Conservation (phyloP, 2,113 vertebrate species). For the Balaenoptera acutorostrata region DNA sequence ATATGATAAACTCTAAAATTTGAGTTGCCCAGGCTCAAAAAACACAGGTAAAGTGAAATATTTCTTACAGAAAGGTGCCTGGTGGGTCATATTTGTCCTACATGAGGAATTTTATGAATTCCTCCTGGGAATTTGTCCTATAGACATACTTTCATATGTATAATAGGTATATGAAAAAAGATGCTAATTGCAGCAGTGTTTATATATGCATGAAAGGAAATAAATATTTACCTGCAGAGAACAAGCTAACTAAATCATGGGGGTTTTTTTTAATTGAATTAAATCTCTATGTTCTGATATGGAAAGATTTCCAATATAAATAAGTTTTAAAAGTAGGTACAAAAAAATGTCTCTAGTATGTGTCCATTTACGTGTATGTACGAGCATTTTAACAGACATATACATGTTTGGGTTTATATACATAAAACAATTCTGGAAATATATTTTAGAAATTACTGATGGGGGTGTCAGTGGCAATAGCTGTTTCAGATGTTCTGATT, state of each 20-base stretch:
- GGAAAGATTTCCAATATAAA: not conserved
- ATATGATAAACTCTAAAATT: not conserved
- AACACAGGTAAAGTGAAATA: not conserved
- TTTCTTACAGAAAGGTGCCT: not conserved
- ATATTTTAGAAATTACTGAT: not conserved
- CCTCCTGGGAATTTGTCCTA: not conserved
- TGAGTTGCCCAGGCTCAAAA: not conserved
- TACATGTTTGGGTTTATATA: not conserved
- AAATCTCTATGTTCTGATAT: not conserved
- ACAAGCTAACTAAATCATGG: not conserved
- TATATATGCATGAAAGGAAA: not conserved
- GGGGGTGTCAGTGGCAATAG: not conserved
- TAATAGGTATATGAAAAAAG: not conserved
- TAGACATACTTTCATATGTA: not conserved
- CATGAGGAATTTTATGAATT: not conserved
- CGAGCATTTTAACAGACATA: not conserved
- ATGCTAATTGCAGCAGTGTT: not conserved
- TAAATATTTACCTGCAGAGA: not conserved
- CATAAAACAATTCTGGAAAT: not conserved
- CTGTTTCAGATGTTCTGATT: not conserved
- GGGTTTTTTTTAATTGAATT: not conserved
- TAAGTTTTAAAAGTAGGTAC: not conserved
- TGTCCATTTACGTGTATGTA: not conserved
- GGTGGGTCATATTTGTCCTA: not conserved
- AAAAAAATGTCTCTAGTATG: not conserved